Evolutionary conservation across 2,888 invertebrate genomes (phyloP).

Genomic region (Zele albiditarsus): DNA sequence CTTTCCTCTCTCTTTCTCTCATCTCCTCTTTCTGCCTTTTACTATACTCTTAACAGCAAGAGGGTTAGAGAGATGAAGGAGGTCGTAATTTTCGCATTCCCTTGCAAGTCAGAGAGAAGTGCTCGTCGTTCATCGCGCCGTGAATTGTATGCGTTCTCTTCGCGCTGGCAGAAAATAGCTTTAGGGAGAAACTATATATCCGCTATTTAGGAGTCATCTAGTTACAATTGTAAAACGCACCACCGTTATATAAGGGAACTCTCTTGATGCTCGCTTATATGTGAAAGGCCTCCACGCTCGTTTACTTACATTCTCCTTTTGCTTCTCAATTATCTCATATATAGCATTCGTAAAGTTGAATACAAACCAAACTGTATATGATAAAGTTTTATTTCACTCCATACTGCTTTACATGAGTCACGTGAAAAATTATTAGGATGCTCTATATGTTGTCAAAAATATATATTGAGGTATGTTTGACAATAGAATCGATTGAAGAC

Average conservation of each 20-base stretch:
- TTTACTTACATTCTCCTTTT: constrained; percentile 7
- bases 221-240: constrained; percentile 19
- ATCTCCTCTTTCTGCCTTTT: constrained; percentile 41
- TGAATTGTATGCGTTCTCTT: constrained; percentile 31
- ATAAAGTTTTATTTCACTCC: neutral
- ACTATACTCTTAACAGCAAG: constrained; percentile 16
- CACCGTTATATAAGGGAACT: neutral
- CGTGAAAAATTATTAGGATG: neutral
- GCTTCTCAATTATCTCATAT: constrained; percentile 8
- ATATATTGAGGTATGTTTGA: neutral
- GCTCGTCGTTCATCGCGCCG: constrained; percentile 45
- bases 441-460: neutral
- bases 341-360: neutral
- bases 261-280: neutral
- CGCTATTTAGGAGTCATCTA: constrained; percentile 41
- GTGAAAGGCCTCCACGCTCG: neutral
- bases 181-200: constrained; percentile 30
- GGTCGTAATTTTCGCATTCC: constrained; percentile 42
- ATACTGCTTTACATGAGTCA: neutral
- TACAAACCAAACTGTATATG: neutral
- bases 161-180: constrained; percentile 40
- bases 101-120: constrained; percentile 28
- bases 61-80: constrained; percentile 26
- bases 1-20: constrained; percentile 50
- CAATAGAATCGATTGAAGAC: neutral